phyloP scores from a whole-genome alignment of 2,113 vertebrate species.

The Marmota monax region DNA sequence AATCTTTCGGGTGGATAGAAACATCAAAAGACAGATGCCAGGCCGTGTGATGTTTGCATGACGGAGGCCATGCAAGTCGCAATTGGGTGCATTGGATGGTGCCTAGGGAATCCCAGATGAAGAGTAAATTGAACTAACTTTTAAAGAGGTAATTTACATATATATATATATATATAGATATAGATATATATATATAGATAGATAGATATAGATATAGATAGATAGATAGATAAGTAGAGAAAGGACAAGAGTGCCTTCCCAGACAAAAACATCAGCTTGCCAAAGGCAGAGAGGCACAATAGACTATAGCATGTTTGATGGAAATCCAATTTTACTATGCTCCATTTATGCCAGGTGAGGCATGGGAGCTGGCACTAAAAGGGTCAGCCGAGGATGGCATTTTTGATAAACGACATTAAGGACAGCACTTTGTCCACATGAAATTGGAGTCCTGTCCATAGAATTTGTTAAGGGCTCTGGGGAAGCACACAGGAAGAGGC shows the following conservation, averaged over 20 bases:
- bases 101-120: neutral
- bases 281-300: neutral
- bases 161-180: neutral
- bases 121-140: neutral
- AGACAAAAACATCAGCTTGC: constrained; percentile 18
- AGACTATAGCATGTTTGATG: neutral
- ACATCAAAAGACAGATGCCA: constrained; percentile 22
- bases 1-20: neutral
- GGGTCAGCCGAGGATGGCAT: too few relatives aligned
- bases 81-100: too few relatives aligned
- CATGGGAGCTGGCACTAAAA: neutral
- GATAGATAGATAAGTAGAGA: neutral
- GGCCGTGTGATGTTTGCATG: neutral
- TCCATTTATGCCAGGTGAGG: neutral
- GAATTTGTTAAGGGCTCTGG: neutral
- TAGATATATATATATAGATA: too few relatives aligned
- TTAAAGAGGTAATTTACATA: neutral
- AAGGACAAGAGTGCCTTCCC: neutral
- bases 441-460: neutral
- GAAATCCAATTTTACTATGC: neutral
- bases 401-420: neutral
- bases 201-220: too few relatives aligned
- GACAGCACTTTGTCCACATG: neutral
- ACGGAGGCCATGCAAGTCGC: neutral
- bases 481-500: neutral